Conservation (phyloP, 1,140 invertebrate genomes). For the Pseudoatta argentina region DNA sequence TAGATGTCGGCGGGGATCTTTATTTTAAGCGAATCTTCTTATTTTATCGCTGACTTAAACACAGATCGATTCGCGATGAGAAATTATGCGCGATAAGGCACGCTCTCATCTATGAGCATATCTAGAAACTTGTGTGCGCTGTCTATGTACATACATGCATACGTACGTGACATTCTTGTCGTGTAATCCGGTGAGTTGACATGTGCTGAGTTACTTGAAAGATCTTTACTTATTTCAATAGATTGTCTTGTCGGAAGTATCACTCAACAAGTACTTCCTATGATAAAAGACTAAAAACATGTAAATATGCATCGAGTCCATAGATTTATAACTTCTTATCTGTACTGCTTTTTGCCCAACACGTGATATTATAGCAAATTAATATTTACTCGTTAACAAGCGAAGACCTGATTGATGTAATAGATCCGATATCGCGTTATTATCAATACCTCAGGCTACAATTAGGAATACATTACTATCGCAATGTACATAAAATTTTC, state of each 20-base stretch:
- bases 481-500: slow-evolving; percentile 8
- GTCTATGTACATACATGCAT: not conserved
- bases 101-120: slow-evolving; percentile 12
- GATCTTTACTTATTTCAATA: slow-evolving; percentile 76
- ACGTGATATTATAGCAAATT: not conserved
- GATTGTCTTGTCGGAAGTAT: slow-evolving; percentile 78
- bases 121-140: not conserved
- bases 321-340: slow-evolving; percentile 49
- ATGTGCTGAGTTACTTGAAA: slow-evolving; percentile 41
- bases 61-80: slow-evolving; percentile 55
- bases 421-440: slow-evolving; percentile 23
- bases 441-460: slow-evolving; percentile 13
- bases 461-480: not conserved
- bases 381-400: slow-evolving; percentile 9
- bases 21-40: slow-evolving; percentile 11
- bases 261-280: slow-evolving; percentile 70
- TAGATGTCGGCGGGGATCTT: not conserved
- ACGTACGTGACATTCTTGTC: slow-evolving; percentile 7
- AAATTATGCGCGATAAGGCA: slow-evolving; percentile 61
- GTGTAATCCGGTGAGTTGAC: slow-evolving; percentile 40
- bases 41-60: slow-evolving; percentile 43
- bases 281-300: slow-evolving; percentile 59
- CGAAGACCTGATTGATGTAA: not conserved
- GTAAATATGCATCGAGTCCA: not conserved
- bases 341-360: not conserved